These are phyloP conservation scores for Temnothorax longispinosus DNA, from an alignment of 1,140 invertebrate genomes.

Conservation along the genomic window DNA sequence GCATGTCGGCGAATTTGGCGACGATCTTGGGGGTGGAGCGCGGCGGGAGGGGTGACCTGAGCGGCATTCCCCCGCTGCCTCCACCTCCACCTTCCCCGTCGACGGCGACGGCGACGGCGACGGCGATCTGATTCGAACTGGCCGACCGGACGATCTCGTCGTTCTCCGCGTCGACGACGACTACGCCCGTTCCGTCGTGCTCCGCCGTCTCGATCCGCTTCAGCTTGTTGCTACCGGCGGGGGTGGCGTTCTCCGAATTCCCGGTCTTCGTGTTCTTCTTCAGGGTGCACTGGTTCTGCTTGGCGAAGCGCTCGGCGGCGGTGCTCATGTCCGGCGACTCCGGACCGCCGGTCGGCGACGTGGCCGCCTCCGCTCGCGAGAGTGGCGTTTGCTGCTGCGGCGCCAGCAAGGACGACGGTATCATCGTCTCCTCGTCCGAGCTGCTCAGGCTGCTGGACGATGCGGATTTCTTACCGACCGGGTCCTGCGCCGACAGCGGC, in stretches of 20 bases:
- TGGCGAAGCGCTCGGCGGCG: slow-evolving; percentile 91
- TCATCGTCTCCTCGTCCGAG: slow-evolving; percentile 79
- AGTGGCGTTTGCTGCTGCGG: slow-evolving; percentile 37
- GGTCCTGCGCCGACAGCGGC: slow-evolving; percentile 87
- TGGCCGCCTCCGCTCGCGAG: slow-evolving; percentile 71
- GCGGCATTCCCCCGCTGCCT: slow-evolving; percentile 34
- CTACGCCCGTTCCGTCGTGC: slow-evolving; percentile 71
- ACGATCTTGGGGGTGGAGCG: slow-evolving; percentile 87
- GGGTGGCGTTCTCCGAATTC: slow-evolving; percentile 49
- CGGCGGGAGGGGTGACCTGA: slow-evolving; percentile 86
- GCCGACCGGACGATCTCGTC: slow-evolving; percentile 81
- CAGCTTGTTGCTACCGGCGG: slow-evolving; percentile 58
- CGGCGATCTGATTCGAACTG: slow-evolving; percentile 81
- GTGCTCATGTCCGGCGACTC: slow-evolving; percentile 91
- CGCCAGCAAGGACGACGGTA: slow-evolving; percentile 53
- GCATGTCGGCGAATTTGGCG: slow-evolving; percentile 88
- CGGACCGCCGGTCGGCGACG: slow-evolving; percentile 83
- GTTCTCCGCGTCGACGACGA: slow-evolving; percentile 31
- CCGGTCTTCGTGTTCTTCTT: slow-evolving; percentile 90
- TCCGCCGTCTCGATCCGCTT: slow-evolving; percentile 73
- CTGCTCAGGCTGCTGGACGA: slow-evolving; percentile 83
- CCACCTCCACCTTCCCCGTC: not conserved
- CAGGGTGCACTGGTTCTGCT: slow-evolving; percentile 93
- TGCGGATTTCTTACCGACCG: slow-evolving; percentile 83
- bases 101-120: not conserved